Percentiles rank a stretch among this genome's conserved stretches.
These are phyloP conservation scores for Xylocopa sonorina DNA, from an alignment of 1,140 invertebrate genomes.

Conservation along the genomic window DNA sequence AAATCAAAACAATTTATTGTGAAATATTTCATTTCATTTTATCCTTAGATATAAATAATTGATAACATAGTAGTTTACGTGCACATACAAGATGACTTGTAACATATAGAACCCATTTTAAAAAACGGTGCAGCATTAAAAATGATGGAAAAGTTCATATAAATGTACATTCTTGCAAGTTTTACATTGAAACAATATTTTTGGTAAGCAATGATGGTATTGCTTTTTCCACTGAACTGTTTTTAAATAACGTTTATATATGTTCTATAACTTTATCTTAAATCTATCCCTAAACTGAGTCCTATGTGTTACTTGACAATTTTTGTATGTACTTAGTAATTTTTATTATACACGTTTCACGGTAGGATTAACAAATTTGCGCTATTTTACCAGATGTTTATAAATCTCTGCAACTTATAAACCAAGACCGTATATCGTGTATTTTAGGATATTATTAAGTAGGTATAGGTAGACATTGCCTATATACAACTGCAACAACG, in stretches of 20 bases:
- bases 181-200: too few relatives aligned
- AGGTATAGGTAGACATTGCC: slow-evolving; percentile 70
- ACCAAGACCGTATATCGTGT: slow-evolving; percentile 65
- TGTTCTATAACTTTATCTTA: too few relatives aligned
- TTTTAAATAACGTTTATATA: too few relatives aligned
- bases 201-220: too few relatives aligned
- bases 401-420: slow-evolving; percentile 58
- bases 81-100: not conserved
- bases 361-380: slow-evolving; percentile 15
- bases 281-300: too few relatives aligned
- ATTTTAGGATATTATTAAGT: slow-evolving; percentile 70
- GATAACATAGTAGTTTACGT: not conserved
- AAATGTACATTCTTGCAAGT: too few relatives aligned
- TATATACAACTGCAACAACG: slow-evolving; percentile 69
- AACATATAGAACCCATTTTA: too few relatives aligned
- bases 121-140: too few relatives aligned
- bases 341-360: slow-evolving; percentile 3
- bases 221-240: too few relatives aligned
- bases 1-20: not conserved
- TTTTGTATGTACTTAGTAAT: slow-evolving; percentile 5
- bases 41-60: not conserved
- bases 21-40: slow-evolving; percentile 7
- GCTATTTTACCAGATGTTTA: slow-evolving; percentile 39
- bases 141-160: too few relatives aligned
- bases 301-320: too few relatives aligned